Percentiles rank a stretch among this genome's conserved stretches.
Conservation (phyloP, 2,797 vertebrate species). For the Propithecus perrieri region DNA sequence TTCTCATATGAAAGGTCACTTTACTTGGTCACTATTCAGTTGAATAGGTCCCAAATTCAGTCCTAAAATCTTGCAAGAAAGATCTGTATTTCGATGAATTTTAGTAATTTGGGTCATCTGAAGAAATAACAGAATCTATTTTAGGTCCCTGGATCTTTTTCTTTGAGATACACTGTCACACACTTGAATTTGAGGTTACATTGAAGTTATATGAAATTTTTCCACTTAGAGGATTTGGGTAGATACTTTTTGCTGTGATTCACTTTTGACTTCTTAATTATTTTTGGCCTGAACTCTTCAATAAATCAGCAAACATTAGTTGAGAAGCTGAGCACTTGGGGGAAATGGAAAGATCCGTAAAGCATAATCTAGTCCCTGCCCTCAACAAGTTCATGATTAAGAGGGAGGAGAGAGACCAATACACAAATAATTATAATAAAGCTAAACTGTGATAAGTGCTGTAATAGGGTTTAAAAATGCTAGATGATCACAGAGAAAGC, state of each 20-base stretch:
- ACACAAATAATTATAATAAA: constrained; percentile 23
- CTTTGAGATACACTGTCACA: not conserved
- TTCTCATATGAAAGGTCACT: constrained; percentile 45
- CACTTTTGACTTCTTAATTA: constrained; percentile 55
- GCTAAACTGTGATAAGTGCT: not conserved
- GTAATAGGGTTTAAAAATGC: constrained; percentile 6
- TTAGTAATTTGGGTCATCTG: constrained; percentile 18
- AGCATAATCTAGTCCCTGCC: not conserved
- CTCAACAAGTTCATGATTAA: constrained; percentile 39
- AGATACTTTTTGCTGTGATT: constrained; percentile 44
- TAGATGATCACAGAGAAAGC: not conserved
- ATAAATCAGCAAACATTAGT: constrained; percentile 53
- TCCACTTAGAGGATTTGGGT: constrained; percentile 24
- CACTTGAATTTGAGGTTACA: constrained; percentile 37
- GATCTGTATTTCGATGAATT: constrained; percentile 42
- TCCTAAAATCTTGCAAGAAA: not conserved
- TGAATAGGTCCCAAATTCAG: constrained; percentile 9
- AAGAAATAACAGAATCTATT: not conserved
- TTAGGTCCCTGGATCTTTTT: constrained; percentile 19
- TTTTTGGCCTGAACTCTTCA: constrained; percentile 48
- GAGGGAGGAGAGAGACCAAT: constrained; percentile 10
- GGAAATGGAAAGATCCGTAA: constrained; percentile 21
- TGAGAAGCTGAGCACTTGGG: constrained; percentile 9
- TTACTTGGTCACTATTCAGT: not conserved
- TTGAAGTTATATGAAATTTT: constrained; percentile 24